These are phyloP conservation scores for Hartigia nigra DNA, from an alignment of 2,888 invertebrate species.

Conservation along the genomic window DNA sequence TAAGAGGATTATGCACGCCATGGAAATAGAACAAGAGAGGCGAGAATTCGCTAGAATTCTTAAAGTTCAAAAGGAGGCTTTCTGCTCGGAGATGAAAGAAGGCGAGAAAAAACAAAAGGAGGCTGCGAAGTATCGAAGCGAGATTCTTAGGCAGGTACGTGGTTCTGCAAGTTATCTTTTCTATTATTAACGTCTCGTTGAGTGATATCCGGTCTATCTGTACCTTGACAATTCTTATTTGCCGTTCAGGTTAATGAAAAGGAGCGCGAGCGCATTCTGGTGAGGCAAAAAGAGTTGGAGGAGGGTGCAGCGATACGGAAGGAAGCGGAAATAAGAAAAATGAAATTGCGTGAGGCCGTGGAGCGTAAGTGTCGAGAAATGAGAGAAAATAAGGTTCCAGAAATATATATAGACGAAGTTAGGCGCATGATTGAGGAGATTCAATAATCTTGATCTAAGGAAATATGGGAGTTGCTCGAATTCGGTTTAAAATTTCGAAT, in stretches of 20 bases:
- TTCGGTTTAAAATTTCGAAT: not conserved
- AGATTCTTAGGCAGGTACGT: slow-evolving; percentile 73
- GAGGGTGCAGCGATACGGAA: slow-evolving; percentile 75
- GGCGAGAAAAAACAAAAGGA: slow-evolving; percentile 61
- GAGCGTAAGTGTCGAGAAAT: slow-evolving; percentile 71
- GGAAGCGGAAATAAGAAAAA: slow-evolving; percentile 71
- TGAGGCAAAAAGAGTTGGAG: slow-evolving; percentile 73
- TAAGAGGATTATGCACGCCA: slow-evolving; percentile 73
- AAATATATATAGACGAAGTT: slow-evolving; percentile 70
- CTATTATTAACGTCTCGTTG: not conserved
- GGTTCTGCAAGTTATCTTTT: not conserved
- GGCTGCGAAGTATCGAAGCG: slow-evolving; percentile 71
- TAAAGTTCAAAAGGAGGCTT: slow-evolving; percentile 69
- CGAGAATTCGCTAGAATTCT: slow-evolving; percentile 72
- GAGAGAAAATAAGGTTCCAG: slow-evolving; percentile 69
- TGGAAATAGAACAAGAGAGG: slow-evolving; percentile 75
- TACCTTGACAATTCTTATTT: not conserved
- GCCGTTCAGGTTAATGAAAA: slow-evolving; percentile 71
- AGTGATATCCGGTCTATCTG: not conserved
- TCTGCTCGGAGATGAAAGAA: slow-evolving; percentile 68
- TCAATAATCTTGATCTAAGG: slow-evolving; percentile 24
- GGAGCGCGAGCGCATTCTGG: slow-evolving; percentile 73
- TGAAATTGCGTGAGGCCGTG: slow-evolving; percentile 67
- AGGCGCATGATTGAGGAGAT: slow-evolving; percentile 56
- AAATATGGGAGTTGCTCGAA: not conserved